Evolutionary conservation across 2,797 vertebrate genomes (phyloP), one percentile per base, ranked within the genome.

Genomic region (Chelonia mydas): DNA sequence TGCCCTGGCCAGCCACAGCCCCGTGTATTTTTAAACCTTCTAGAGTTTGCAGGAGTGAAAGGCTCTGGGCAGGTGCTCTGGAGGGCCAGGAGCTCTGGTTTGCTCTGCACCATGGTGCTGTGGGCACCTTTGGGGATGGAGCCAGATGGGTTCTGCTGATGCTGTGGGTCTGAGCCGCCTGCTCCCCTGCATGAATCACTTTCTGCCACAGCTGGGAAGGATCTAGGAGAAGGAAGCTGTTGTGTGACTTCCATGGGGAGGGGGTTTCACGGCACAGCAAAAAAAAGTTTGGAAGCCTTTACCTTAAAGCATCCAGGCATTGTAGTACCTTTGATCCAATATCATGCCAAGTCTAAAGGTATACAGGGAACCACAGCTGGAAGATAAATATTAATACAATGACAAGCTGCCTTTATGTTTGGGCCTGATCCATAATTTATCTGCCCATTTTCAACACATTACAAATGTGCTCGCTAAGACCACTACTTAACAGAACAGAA

Each of bases 391-490:
- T 88, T 54, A 81, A n/a, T 21, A 47, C 17, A 2, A 0, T 37
- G n/a, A 68, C 37, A 50, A 91, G 19, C 3, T 81, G 5, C 59
- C 68, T 41, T 9, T 84, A 9, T 2, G 0, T 84, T 82, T 89
- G 68, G 8, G 74, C 83, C 61, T 87, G 81, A 78, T 37, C 57
- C 5, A 3, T 17, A 88, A 79, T 90, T 94, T 78, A 72, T 95
- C 68, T 86, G 65, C 15, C 31, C 47, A 13, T n/a, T 90, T 96
- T 81, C 50, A 88, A 53, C 47, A 55, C 47, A 81, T 90, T 93
- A 81, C 84, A 91, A 91, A 55, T 2, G 3, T 11, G 3, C 2
- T 28, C 13, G 13, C 45, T 74, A 23, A 47, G 41, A 90, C 78
- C 41, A n/a, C 88, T 77, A 68, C 49, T 94, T 76, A 53, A 82